Base-by-base conservation (phyloP, 2,888 invertebrate genomes). In the Autographa gamma region DNA sequence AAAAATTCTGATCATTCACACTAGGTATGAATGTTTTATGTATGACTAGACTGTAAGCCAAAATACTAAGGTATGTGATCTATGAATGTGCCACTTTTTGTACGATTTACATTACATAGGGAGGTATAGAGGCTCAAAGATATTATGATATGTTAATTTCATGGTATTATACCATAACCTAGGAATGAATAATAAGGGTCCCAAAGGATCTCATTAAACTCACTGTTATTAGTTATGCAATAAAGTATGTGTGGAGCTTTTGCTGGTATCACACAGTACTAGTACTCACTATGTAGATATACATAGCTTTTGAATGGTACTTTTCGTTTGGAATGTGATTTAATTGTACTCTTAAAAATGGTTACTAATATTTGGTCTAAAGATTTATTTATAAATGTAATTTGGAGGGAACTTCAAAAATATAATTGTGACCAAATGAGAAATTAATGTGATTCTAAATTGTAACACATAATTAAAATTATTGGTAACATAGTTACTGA, bases 51-150 rank as follows among this genome's bases (percentile, higher is more conserved):
- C 56, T 62, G 11, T 68, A 72, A 71, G 69, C 64, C 69, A 70
- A 66, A 71, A 16, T 69, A 52, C 34, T 58, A 67, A 38, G 60
- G 54, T 61, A 71, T 71, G 71, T 74, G 74, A 70, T 74, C 54
- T 63, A 74, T 34, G 41, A 48, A 48, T 56, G 77, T 77, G 74
- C 74, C 74, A 77, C 65, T 74, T 65, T 74, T 69, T 73, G 61
- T 63, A 71, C 41, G n/a, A 19, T 56, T 56, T 56, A 56, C 34
- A 67, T 63, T 34, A 32, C 48, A 38, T 58, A 52, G 19, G 11
- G 34, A 63, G n/a, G 32, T 60, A 59, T 63, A 19, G 41, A 56
- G 59, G 63, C 31, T 56, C 54, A 56, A 56, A 56, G 25, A 25
- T 13, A 25, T 56, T 56, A 14, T 48, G 43, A 43, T 14, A 9